Base-by-base conservation (phyloP, 2,888 invertebrate species). In the Polydrusus tereticollis region DNA sequence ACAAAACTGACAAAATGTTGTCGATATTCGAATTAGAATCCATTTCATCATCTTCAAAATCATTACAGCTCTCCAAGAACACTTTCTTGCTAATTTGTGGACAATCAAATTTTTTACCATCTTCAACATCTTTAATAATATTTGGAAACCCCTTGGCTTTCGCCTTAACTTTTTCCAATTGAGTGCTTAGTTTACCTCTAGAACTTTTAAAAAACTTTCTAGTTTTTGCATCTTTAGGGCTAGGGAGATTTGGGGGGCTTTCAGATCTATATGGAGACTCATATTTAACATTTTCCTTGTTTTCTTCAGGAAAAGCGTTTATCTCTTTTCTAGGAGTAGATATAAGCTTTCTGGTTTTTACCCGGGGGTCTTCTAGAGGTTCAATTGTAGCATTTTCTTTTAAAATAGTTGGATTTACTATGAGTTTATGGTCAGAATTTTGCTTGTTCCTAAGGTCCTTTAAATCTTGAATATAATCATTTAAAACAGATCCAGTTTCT, bases 121-220 rank as follows among this genome's bases (percentile, higher is more conserved):
- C 7, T 41, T 21, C n/a, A 7, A 14, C 41, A 41, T 23, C 12
- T 8, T 7, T 8, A 26, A 41, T 4, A 43, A 26, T 23, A 16
- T 12, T 43, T 12, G 6, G 1, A 10, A 41, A 16, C n/a, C 12
- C n/a, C 23, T n/a, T 41, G 2, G 85, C 38, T 83, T 78, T 75
- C 83, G 86, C 10, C 86, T 79, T 1, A 83, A 26, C 14, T 14
- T 14, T 50, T 7, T 12, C 16, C n/a, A 3, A 1, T 59, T 41
- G 85, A n/a, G 85, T 81, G 5, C 83, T 72, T 65, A 81, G 83
- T 21, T 80, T 76, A 1, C 79, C 79, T 58, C 80, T 78, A 18
- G 83, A 83, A 1, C 81, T 83, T 78, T 87, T 87, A 76, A 88
- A 88, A 68, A 87, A 87, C 66, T 85, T 86, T 70, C 85, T 82